Conservation (phyloP, 2,888 invertebrate genomes). For the Scaptomyza cyrtandrae region DNA sequence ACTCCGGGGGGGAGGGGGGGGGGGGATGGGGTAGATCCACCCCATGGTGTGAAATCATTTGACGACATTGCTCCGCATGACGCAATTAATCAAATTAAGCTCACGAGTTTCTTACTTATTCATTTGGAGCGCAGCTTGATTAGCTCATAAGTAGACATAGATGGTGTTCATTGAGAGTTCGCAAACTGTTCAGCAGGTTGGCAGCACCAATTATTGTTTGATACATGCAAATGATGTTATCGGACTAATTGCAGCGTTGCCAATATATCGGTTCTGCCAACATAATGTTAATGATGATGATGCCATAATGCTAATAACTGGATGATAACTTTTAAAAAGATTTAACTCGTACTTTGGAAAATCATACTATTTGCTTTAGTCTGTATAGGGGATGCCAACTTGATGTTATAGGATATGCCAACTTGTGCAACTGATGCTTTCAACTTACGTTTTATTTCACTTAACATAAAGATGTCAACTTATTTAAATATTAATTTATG, state of each 20-base stretch:
- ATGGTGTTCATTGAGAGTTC: slow-evolving; percentile 14
- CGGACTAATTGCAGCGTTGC: slow-evolving; percentile 11
- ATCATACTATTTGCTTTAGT: too few relatives aligned
- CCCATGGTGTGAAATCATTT: slow-evolving; percentile 75
- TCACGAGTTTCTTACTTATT: slow-evolving; percentile 37
- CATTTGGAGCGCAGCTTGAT: slow-evolving; percentile 53
- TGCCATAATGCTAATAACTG: too few relatives aligned
- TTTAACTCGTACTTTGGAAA: too few relatives aligned
- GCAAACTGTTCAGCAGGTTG: slow-evolving; percentile 25
- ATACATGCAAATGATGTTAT: background rate
- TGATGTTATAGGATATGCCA: too few relatives aligned
- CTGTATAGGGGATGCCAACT: too few relatives aligned
- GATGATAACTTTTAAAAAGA: too few relatives aligned
- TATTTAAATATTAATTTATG: too few relatives aligned
- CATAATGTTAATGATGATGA: too few relatives aligned
- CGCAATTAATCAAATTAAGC: slow-evolving; percentile 80
- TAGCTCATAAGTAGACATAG: slow-evolving; percentile 72
- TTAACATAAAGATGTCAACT: too few relatives aligned
- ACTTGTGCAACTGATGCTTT: too few relatives aligned
- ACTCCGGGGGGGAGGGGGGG: slow-evolving; percentile 61
- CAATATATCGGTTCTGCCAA: slow-evolving; percentile 5
- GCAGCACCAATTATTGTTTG: slow-evolving; percentile 17
- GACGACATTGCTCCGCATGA: slow-evolving; percentile 71
- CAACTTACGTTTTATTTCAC: too few relatives aligned
- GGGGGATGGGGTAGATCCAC: too few relatives aligned